phyloP scores from a whole-genome alignment of 2,113 vertebrate species.

The Sialia sialis region DNA sequence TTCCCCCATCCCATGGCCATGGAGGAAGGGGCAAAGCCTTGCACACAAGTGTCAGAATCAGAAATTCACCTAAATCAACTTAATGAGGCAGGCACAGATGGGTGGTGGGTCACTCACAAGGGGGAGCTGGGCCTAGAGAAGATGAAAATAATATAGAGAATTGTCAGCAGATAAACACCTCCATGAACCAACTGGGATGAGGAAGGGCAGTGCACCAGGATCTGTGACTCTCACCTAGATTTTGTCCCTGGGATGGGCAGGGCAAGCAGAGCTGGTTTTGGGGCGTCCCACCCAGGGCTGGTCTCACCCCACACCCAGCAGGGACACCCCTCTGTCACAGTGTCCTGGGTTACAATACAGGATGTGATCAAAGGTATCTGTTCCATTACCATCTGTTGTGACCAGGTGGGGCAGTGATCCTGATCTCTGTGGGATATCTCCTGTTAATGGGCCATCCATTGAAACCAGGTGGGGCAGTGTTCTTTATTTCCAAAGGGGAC shows the following conservation, averaged over 20 bases:
- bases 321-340: not conserved
- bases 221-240: not conserved
- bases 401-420: no score
- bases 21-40: not conserved
- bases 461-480: no score
- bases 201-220: accelerated
- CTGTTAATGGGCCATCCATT: no score
- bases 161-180: not conserved
- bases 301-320: accelerated
- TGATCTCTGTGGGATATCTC: no score
- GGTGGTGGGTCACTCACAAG: accelerated
- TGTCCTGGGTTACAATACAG: no score
- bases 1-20: accelerated
- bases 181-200: accelerated
- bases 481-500: no score
- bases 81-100: accelerated
- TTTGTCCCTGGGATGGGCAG: not conserved
- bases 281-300: not conserved
- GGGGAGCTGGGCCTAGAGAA: not conserved
- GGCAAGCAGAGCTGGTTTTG: not conserved
- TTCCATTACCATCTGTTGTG: no score
- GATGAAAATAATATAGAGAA: not conserved
- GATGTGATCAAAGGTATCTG: no score
- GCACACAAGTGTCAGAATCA: accelerated
- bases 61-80: accelerated